Conservation (phyloP, 2,888 invertebrate species). For the Polydrusus cervinus region DNA sequence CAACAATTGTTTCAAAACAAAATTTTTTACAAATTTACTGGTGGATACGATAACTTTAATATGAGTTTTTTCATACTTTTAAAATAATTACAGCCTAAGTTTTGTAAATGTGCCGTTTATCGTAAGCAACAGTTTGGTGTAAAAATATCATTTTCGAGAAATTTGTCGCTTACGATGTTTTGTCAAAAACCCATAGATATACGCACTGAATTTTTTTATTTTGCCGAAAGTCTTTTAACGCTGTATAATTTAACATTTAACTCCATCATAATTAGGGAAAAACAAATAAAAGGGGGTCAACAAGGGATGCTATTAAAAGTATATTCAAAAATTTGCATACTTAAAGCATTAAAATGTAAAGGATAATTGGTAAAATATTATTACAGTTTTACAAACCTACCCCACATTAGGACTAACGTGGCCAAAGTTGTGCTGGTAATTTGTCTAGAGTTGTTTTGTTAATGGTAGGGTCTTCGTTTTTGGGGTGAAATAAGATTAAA, state of each 20-base stretch:
- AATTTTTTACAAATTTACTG: no score
- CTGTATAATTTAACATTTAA: slow-evolving; percentile 2
- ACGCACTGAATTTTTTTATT: no score
- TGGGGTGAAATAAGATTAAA: neutral
- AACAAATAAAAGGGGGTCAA: slow-evolving; percentile 2
- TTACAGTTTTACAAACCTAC: slow-evolving; percentile 6
- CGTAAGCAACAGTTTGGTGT: no score
- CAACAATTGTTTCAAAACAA: no score
- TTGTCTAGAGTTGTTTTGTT: slow-evolving; percentile 9
- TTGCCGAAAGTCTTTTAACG: neutral
- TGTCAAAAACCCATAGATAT: no score
- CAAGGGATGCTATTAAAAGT: neutral
- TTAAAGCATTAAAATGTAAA: neutral
- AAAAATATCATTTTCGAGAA: no score
- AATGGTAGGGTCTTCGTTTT: neutral
- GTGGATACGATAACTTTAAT: no score
- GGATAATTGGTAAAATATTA: slow-evolving; percentile 15
- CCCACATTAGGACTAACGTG: slow-evolving; percentile 14
- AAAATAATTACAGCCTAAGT: no score
- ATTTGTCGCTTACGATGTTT: no score
- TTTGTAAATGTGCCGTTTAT: no score
- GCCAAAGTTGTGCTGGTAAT: slow-evolving; percentile 6
- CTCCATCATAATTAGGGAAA: neutral
- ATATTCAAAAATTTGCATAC: slow-evolving; percentile 7
- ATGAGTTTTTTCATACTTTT: no score